phyloP scores from a whole-genome alignment of 1,140 invertebrate genomes.

The Drosophila jambulina region DNA sequence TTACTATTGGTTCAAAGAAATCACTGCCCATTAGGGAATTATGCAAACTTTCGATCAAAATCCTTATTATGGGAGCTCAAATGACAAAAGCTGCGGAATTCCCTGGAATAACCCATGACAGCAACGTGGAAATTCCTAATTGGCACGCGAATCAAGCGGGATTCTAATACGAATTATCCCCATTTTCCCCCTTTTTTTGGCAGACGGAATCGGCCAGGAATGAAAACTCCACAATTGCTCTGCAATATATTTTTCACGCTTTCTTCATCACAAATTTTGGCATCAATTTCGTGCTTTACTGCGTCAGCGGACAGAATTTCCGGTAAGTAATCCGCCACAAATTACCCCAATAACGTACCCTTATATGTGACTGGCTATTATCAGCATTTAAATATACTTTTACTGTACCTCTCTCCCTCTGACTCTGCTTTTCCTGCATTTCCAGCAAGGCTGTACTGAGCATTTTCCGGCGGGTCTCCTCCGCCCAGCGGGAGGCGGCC shows the following conservation, averaged over 20 bases:
- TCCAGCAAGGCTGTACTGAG: slow-evolving; percentile 79
- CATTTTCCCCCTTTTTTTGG: background rate
- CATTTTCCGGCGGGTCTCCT: slow-evolving; percentile 75
- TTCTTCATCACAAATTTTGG: slow-evolving; percentile 94
- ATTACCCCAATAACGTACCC: slow-evolving; percentile 29
- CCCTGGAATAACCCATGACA: background rate
- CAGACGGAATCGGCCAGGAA: slow-evolving; percentile 74
- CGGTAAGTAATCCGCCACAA: slow-evolving; percentile 84
- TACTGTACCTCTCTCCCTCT: background rate
- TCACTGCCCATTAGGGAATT: slow-evolving; percentile 11
- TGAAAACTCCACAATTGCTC: slow-evolving; percentile 68
- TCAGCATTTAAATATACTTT: slow-evolving; percentile 28
- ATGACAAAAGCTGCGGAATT: background rate
- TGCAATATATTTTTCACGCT: slow-evolving; percentile 82
- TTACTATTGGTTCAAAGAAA: slow-evolving; percentile 8
- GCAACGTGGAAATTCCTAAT: slow-evolving; percentile 7
- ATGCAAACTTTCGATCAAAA: slow-evolving; percentile 9
- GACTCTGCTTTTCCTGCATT: slow-evolving; percentile 4
- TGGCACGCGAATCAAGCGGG: background rate
- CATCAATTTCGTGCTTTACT: slow-evolving; percentile 95
- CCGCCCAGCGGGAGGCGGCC: slow-evolving; percentile 77
- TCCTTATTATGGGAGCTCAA: background rate
- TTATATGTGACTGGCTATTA: slow-evolving; percentile 42
- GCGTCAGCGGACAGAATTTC: slow-evolving; percentile 93
- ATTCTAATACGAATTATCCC: slow-evolving; percentile 1